Percentiles rank a stretch among this genome's conserved stretches.
These are phyloP conservation scores for Cepaea nemoralis DNA, from an alignment of 1,140 invertebrate genomes.

Conservation along the genomic window DNA sequence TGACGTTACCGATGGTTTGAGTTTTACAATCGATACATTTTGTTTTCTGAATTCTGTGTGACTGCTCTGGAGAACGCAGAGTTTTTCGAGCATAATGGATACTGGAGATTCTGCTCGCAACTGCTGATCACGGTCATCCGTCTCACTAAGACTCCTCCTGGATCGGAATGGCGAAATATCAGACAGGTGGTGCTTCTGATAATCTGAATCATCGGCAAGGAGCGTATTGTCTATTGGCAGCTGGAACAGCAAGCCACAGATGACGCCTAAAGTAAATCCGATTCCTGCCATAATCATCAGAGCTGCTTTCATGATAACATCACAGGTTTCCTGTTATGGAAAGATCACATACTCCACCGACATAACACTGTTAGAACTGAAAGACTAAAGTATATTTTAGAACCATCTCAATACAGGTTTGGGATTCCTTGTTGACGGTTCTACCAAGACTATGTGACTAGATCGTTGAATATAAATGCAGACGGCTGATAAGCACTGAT, in stretches of 20 bases:
- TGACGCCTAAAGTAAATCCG: constrained; percentile 63
- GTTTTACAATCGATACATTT: too few species aligned
- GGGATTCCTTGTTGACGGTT: not conserved
- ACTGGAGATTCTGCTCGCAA: not conserved
- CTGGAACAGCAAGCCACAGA: constrained; percentile 65
- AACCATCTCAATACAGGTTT: not conserved
- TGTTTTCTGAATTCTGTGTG: too few species aligned
- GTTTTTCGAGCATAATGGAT: not conserved
- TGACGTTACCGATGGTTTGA: too few species aligned
- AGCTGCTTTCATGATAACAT: constrained; percentile 53
- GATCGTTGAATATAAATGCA: too few species aligned
- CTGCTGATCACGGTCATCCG: not conserved
- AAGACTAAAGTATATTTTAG: too few species aligned
- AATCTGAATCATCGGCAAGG: constrained; percentile 49
- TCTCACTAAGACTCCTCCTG: constrained; percentile 4
- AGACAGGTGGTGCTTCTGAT: constrained; percentile 15
- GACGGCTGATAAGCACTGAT: too few species aligned
- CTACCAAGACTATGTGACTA: not conserved
- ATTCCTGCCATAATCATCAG: constrained; percentile 64
- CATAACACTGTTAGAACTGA: too few species aligned
- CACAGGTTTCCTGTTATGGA: constrained; percentile 18
- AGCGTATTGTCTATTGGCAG: constrained; percentile 51
- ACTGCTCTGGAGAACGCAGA: too few species aligned
- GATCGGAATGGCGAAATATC: constrained; percentile 8
- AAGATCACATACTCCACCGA: not conserved